phyloP scores from a whole-genome alignment of 2,113 vertebrate genomes.

The Phyllostomus discolor region DNA sequence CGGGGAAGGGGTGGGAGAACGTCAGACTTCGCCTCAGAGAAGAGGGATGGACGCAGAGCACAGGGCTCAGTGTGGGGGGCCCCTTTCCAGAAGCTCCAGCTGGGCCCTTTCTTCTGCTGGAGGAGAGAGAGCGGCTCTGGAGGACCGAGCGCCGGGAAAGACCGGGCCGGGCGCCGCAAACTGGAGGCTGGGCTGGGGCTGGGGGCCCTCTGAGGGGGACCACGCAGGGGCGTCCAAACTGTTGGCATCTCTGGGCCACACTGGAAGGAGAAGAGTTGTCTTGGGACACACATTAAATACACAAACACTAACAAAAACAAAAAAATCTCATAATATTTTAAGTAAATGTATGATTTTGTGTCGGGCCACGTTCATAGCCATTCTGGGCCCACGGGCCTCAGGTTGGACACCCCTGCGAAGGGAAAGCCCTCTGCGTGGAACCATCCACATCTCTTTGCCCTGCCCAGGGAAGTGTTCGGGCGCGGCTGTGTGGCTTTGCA shows the following conservation, averaged over 20 bases:
- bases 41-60: not conserved
- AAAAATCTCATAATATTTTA: no score
- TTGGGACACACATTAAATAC: no score
- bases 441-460: not conserved
- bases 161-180: not conserved
- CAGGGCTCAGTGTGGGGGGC: not conserved
- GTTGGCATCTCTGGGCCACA: no score
- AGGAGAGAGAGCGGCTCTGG: not conserved
- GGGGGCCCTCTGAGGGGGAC: not conserved
- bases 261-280: no score
- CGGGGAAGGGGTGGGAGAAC: not conserved
- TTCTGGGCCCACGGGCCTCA: no score
- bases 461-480: not conserved
- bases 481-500: not conserved
- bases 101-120: not conserved
- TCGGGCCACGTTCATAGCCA: no score
- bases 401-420: not conserved
- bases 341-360: no score
- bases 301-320: no score
- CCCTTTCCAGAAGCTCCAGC: not conserved
- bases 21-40: not conserved
- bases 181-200: not conserved
- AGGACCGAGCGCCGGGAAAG: not conserved
- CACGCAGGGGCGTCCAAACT: no score
- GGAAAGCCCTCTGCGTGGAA: not conserved